Evolutionary conservation across 2,797 vertebrate genomes (phyloP).

Genomic region (Malacoctenus gilli): DNA sequence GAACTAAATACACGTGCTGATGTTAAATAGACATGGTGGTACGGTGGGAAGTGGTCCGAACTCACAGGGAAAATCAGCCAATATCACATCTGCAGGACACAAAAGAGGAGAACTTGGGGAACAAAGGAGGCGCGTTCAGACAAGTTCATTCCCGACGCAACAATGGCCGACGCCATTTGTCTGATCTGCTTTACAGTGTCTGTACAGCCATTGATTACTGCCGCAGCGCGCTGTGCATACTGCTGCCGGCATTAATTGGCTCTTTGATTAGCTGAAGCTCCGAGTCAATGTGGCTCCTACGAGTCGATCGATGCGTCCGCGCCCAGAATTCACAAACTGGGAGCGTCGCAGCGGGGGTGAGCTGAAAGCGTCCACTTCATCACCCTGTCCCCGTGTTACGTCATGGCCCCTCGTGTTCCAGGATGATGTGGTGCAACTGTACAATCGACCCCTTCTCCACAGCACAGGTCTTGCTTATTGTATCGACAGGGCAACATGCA

Average conservation of each 20-base stretch:
- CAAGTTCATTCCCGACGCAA: not conserved
- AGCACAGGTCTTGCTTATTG: too few species aligned
- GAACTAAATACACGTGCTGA: too few species aligned
- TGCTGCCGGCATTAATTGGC: conserved; percentile 53
- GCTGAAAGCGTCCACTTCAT: not conserved
- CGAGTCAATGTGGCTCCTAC: conserved; percentile 43
- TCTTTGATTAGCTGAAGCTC: conserved; percentile 59
- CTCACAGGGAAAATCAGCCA: too few species aligned
- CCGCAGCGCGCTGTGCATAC: conserved; percentile 9
- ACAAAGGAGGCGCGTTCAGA: conserved; percentile 11
- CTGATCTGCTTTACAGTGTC: conserved; percentile 37
- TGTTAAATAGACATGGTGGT: too few species aligned
- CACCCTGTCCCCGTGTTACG: too few species aligned
- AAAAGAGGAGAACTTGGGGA: not conserved
- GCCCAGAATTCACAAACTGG: conserved; percentile 46
- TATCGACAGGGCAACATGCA: too few species aligned
- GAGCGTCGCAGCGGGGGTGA: not conserved
- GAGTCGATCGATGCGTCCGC: conserved; percentile 43
- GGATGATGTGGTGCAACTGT: too few species aligned
- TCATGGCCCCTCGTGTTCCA: too few species aligned
- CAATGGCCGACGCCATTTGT: conserved; percentile 13
- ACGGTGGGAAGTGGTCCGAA: too few species aligned
- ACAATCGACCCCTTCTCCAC: too few species aligned
- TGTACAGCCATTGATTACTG: conserved; percentile 35
- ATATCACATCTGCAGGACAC: too few species aligned